A percentile compares a stretch with the other conserved stretches of the same genome.
phyloP scores from a whole-genome alignment of 2,113 vertebrate species.

The Crotalus horridus region DNA sequence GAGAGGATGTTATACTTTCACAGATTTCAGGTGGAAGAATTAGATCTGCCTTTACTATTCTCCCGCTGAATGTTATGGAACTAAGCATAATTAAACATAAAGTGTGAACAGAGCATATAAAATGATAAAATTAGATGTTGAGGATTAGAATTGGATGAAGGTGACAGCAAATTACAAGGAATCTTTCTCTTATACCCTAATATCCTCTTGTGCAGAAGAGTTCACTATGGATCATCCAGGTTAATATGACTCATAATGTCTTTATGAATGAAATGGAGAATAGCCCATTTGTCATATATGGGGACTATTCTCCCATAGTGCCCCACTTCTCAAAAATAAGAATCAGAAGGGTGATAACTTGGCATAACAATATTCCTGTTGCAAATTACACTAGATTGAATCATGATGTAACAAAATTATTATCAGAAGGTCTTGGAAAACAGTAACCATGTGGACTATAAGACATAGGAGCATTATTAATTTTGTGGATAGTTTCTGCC shows the following conservation, averaged over 20 bases:
- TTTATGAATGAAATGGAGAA: background rate
- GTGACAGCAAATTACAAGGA: background rate
- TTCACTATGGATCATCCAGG: background rate
- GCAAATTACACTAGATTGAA: background rate
- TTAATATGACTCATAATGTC: background rate
- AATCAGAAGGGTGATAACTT: background rate
- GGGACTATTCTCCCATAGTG: background rate
- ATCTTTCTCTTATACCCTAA: background rate
- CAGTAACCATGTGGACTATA: background rate
- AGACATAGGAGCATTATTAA: background rate
- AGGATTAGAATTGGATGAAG: background rate
- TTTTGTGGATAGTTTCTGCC: background rate
- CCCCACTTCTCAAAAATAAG: background rate
- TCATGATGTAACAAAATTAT: background rate
- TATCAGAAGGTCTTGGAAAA: background rate
- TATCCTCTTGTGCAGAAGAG: background rate
- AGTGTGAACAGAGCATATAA: background rate
- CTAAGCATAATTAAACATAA: background rate
- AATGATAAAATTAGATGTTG: background rate
- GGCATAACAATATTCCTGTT: background rate
- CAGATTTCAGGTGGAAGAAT: background rate
- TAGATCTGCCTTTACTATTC: background rate
- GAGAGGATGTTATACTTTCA: background rate
- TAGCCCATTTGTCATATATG: background rate
- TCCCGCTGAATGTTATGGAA: background rate